phyloP scores from a whole-genome alignment of 1,140 invertebrate species.

The Rhagoletis pomonella region DNA sequence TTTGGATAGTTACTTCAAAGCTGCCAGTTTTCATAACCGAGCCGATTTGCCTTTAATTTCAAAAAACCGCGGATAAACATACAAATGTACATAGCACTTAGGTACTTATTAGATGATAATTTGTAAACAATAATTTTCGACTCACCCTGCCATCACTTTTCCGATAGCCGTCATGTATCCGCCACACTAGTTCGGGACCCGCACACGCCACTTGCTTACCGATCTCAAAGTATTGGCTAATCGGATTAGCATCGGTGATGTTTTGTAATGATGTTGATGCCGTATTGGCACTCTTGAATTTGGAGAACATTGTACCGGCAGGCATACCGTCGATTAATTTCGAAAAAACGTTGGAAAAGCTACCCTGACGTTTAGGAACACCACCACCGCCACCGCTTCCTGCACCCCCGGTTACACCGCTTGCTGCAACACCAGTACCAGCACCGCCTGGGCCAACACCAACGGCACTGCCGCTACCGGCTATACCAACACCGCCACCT shows the following conservation, averaged over 20 bases:
- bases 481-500: not conserved
- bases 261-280: slow-evolving; percentile 75
- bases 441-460: not conserved
- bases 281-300: slow-evolving; percentile 81
- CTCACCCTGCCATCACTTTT: slow-evolving; percentile 93
- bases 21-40: too few species aligned
- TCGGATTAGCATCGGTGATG: slow-evolving; percentile 87
- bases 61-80: too few species aligned
- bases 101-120: too few species aligned
- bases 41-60: too few species aligned
- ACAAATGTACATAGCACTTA: not conserved
- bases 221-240: slow-evolving; percentile 91
- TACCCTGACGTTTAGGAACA: slow-evolving; percentile 69
- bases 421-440: slow-evolving; percentile 45
- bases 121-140: not conserved
- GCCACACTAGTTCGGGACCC: slow-evolving; percentile 94
- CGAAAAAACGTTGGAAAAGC: slow-evolving; percentile 73
- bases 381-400: too few species aligned
- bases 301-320: slow-evolving; percentile 82
- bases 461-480: not conserved
- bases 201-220: slow-evolving; percentile 91
- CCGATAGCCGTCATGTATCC: slow-evolving; percentile 91
- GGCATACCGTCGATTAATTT: slow-evolving; percentile 75
- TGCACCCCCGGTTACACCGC: too few species aligned
- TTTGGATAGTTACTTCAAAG: too few species aligned